Evolutionary conservation across 2,888 invertebrate genomes (phyloP), one percentile per base, ranked within the genome.

Genomic region (Monopis laevigella): DNA sequence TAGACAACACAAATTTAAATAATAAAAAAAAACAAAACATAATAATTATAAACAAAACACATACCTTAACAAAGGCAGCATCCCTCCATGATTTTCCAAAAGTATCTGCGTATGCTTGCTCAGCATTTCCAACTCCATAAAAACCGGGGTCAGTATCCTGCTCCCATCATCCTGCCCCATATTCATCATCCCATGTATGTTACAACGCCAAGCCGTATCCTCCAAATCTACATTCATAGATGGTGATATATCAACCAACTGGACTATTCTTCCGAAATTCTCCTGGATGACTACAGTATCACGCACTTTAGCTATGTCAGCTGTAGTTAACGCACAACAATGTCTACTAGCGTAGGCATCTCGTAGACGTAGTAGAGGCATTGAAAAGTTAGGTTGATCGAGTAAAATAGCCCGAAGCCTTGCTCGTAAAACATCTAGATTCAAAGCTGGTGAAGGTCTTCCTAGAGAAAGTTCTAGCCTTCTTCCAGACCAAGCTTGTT

Each of bases 311-410:
- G 86, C 86, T 34, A 90, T 74, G 48, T 90, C 90, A 0, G 88
- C 87, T 1, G 89, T 84, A 8, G 88, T 88, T 3, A 89, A 78
- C 1, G 89, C 88, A 47, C 88, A 87, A 63, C 91, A 88, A 58
- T 88, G 90, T 6, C 93, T 86, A 51, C 88, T 88, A 50, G 93
- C 92, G 61, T 90, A 90, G 45, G 93, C 83, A 59, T 94, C 92
- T 38, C 93, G 84, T 48, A 96, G 86, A 55, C 91, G 88, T 52
- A 93, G 88, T 0, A 95, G 73, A 0, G 93, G 93, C 50, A 95
- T 80, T 41, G 84, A 83, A 56, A 88, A 84, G 2, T 86, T 86
- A 16, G 89, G 89, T 28, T 91, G 90, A 58, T 93, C 92, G 59
- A 88, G 72, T 12, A 94, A 78, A 27, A 93, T 73, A 43, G 88